Conservation (phyloP, 2,888 invertebrate genomes). For the Hypsopygia costalis region DNA sequence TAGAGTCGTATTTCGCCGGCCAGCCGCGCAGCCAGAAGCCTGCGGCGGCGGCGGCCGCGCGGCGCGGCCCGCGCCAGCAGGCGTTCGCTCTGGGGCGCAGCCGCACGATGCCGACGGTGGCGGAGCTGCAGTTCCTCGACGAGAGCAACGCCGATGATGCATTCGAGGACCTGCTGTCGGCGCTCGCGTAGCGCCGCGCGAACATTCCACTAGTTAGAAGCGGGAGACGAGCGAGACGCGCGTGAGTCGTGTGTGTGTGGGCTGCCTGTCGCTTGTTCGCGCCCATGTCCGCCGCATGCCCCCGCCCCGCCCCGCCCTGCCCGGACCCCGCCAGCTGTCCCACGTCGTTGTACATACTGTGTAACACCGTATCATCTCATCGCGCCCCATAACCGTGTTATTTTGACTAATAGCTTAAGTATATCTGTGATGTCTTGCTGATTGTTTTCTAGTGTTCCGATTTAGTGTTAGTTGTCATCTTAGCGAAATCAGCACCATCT, state of each 20-base stretch:
- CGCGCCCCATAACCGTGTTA: slow-evolving; percentile 69
- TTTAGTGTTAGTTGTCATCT: slow-evolving; percentile 30
- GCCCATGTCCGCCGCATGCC: slow-evolving; percentile 35
- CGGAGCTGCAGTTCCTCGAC: slow-evolving; percentile 84
- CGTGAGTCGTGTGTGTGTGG: slow-evolving; percentile 79
- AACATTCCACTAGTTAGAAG: slow-evolving; percentile 73
- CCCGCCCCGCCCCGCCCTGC: slow-evolving; percentile 21
- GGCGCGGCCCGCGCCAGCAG: slow-evolving; percentile 51
- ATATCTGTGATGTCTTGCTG: slow-evolving; percentile 62
- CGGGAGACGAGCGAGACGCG: slow-evolving; percentile 72
- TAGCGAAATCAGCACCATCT: not conserved
- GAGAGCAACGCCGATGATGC: slow-evolving; percentile 93
- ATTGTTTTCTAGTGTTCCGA: slow-evolving; percentile 56
- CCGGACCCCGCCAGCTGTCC: slow-evolving; percentile 21
- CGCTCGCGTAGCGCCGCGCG: slow-evolving; percentile 63
- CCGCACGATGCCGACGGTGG: slow-evolving; percentile 88
- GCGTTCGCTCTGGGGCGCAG: slow-evolving; percentile 84
- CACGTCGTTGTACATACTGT: slow-evolving; percentile 41
- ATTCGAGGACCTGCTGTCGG: slow-evolving; percentile 91
- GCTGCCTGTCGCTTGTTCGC: slow-evolving; percentile 61
- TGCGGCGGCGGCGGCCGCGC: slow-evolving; percentile 40
- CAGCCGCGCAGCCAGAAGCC: slow-evolving; percentile 25
- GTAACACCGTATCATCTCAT: slow-evolving; percentile 60
- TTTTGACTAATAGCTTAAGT: slow-evolving; percentile 76
- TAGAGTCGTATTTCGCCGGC: slow-evolving; percentile 86